A percentile compares a stretch with the other conserved stretches of the same genome.
Evolutionary conservation across 2,888 invertebrate genomes (phyloP).

Genomic region (Digitonthophagus gazella): DNA sequence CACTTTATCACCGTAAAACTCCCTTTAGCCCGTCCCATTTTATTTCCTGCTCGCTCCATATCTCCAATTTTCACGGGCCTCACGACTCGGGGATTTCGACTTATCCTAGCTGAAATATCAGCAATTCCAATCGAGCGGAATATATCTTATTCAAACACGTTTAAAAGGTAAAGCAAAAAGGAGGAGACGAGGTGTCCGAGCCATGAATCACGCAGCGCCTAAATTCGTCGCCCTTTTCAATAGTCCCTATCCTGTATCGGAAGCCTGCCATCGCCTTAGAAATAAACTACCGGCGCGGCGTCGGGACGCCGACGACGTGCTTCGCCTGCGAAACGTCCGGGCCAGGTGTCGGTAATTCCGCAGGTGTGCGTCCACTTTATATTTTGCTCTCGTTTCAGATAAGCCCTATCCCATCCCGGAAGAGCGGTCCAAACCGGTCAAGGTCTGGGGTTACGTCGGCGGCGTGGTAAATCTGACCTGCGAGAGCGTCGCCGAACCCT

Average conservation of each 20-base stretch:
- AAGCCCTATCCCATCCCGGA: slow-evolving; percentile 33
- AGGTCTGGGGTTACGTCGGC: slow-evolving; percentile 53
- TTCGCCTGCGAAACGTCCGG: slow-evolving; percentile 1
- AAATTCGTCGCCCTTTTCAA: slow-evolving; percentile 15
- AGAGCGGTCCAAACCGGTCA: slow-evolving; percentile 42
- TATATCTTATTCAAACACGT: slow-evolving; percentile 7
- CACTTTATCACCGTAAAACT: background rate
- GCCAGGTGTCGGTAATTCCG: slow-evolving; percentile 18
- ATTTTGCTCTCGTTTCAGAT: slow-evolving; percentile 28
- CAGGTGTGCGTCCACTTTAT: slow-evolving; percentile 11
- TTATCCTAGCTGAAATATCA: slow-evolving; percentile 3
- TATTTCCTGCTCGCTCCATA: background rate
- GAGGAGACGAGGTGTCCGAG: slow-evolving; percentile 9
- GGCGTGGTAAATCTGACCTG: slow-evolving; percentile 62
- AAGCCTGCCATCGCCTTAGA: background rate
- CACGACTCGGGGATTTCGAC: background rate
- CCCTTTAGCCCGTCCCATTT: background rate
- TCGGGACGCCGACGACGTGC: slow-evolving; percentile 8
- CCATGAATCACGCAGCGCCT: slow-evolving; percentile 4
- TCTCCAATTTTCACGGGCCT: background rate
- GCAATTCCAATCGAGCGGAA: slow-evolving; percentile 6
- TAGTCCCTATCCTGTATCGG: slow-evolving; percentile 6
- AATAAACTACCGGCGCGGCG: background rate
- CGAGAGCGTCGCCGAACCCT: slow-evolving; percentile 75
- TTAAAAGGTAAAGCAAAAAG: background rate